Percentiles rank a stretch among this genome's conserved stretches.
Conservation (phyloP, 53 echinoderm and acorn worm species). For the Antedon mediterranea region DNA sequence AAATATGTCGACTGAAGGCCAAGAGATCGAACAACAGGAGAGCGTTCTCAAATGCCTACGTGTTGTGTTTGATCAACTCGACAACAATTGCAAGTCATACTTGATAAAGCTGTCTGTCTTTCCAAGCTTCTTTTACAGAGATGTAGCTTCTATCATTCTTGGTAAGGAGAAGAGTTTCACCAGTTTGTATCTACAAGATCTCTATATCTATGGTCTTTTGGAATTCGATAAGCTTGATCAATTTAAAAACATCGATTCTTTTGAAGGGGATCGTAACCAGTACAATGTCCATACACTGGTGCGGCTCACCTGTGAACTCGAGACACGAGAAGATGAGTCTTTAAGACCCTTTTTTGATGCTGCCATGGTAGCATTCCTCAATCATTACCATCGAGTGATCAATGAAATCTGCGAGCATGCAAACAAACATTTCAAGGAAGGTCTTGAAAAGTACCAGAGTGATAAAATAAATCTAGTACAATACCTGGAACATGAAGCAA, state of each 20-base stretch:
- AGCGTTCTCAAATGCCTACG: constrained; percentile 27
- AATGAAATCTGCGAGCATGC: not conserved
- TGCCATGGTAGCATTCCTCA: not conserved
- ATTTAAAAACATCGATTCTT: not conserved
- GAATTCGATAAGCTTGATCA: constrained; percentile 10
- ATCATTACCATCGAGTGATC: not conserved
- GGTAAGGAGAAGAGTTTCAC: constrained; percentile 17
- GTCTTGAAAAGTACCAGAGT: constrained; percentile 30
- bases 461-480: constrained; percentile 59
- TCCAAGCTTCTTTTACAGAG: constrained; percentile 33
- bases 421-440: not conserved
- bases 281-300: not conserved
- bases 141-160: constrained; percentile 16
- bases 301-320: constrained; percentile 6
- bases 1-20: constrained; percentile 4
- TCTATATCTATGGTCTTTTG: constrained; percentile 23
- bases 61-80: constrained; percentile 26
- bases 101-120: constrained; percentile 49
- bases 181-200: constrained; percentile 35
- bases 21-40: constrained; percentile 21
- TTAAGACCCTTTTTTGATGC: not conserved
- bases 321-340: not conserved
- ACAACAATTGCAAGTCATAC: constrained; percentile 18
- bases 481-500: constrained; percentile 36
- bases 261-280: constrained; percentile 14